Conservation (phyloP, 53 echinoderm and acorn worm genomes). For the Stichopus horrens region DNA sequence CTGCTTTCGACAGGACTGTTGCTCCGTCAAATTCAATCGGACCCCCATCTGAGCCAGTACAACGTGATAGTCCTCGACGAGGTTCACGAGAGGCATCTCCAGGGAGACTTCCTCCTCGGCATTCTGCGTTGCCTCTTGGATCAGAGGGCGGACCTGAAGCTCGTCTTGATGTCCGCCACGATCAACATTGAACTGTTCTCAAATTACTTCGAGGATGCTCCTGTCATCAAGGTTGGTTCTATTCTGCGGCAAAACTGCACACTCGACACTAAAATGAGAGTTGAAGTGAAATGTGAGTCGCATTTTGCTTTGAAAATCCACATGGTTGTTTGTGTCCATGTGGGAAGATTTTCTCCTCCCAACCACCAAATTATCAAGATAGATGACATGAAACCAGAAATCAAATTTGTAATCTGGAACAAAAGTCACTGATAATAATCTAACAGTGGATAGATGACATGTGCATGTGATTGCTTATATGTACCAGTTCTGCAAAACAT, state of each 20-base stretch:
- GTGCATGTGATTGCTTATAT: too few species aligned
- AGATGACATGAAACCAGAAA: too few species aligned
- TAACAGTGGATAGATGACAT: too few species aligned
- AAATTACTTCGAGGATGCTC: conserved; percentile 45
- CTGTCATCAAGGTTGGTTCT: conserved; percentile 27
- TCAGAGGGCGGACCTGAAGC: conserved; percentile 81
- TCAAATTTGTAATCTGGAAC: too few species aligned
- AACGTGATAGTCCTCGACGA: conserved; percentile 90
- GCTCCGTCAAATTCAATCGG: conserved; percentile 70
- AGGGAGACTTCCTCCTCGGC: conserved; percentile 92
- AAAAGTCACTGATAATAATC: too few species aligned
- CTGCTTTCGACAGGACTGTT: conserved; percentile 60
- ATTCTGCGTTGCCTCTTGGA: conserved; percentile 80
- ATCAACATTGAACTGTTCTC: conserved; percentile 95
- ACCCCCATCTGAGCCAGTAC: conserved; percentile 80
- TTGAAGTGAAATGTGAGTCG: not conserved
- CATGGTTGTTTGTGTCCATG: too few species aligned
- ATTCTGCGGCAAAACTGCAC: not conserved
- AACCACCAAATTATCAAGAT: not conserved
- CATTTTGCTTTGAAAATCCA: too few species aligned
- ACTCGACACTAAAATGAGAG: too few species aligned
- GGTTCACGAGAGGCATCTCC: conserved; percentile 86
- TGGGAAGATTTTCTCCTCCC: not conserved
- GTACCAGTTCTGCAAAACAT: too few species aligned
- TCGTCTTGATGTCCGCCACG: conserved; percentile 94